A percentile compares a stretch with the other conserved stretches of the same genome.
Evolutionary conservation across 1,140 invertebrate genomes (phyloP).

Genomic region (Aphelenchoides fujianensis): DNA sequence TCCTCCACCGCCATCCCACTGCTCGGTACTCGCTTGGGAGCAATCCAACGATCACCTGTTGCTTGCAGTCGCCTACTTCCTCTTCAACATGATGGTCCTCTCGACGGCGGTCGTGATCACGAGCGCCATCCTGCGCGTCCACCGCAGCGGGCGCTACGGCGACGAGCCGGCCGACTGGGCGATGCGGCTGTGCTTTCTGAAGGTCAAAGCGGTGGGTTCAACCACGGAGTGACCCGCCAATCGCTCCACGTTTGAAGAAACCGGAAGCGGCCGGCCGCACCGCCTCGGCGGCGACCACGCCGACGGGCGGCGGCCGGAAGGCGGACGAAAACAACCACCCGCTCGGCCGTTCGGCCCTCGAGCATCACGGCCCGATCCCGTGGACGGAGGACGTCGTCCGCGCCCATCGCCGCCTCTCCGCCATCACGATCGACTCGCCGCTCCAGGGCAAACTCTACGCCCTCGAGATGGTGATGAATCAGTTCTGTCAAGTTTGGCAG

Average conservation of each 20-base stretch:
- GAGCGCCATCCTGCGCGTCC: conserved; percentile 51
- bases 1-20: conserved; percentile 50
- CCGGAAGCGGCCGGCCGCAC: neutral
- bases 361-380: no score
- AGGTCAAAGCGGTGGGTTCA: no score
- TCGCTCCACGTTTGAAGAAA: neutral
- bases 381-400: neutral
- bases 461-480: conserved; percentile 19
- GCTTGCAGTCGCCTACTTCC: conserved; percentile 56
- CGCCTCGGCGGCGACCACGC: neutral
- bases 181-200: conserved; percentile 36
- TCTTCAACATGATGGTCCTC: conserved; percentile 57
- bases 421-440: neutral
- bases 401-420: conserved; percentile 12
- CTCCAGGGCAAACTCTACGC: neutral
- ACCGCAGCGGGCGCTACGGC: conserved; percentile 47
- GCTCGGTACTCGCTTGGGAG: no score
- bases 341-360: no score
- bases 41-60: no score
- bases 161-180: conserved; percentile 43
- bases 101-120: conserved; percentile 51
- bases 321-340: no score
- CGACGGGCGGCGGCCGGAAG: neutral
- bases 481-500: conserved; percentile 15
- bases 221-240: no score